A percentile compares a stretch with the other conserved stretches of the same genome.
phyloP scores from a whole-genome alignment of 2,113 vertebrate species.

The Silurus asotus region DNA sequence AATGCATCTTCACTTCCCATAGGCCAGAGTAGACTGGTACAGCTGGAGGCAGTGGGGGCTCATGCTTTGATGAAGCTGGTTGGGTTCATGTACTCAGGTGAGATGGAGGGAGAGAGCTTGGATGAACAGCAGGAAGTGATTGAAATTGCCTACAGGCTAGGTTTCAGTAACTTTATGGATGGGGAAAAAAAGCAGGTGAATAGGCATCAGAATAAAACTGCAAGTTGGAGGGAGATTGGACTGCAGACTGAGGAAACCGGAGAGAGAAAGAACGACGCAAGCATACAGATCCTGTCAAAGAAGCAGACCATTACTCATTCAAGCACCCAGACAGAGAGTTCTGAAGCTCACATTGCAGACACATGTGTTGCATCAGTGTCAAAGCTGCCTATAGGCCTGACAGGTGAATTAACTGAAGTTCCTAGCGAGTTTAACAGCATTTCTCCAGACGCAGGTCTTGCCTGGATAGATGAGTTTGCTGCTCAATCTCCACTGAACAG shows the following conservation, averaged over 20 bases:
- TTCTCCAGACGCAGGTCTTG: slow-evolving; percentile 6
- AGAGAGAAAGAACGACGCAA: background rate
- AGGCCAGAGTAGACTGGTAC: slow-evolving; percentile 70
- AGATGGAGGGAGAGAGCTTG: slow-evolving; percentile 73
- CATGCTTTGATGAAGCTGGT: slow-evolving; percentile 80
- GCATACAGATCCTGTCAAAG: background rate
- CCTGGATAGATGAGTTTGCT: slow-evolving; percentile 7
- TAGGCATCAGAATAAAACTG: slow-evolving; percentile 1
- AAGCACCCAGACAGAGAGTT: slow-evolving; percentile 23
- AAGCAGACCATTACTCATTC: background rate
- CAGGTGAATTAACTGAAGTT: background rate
- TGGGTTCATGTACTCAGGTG: slow-evolving; percentile 81
- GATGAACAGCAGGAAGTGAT: slow-evolving; percentile 78
- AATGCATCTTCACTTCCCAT: slow-evolving; percentile 50
- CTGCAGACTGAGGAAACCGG: slow-evolving; percentile 25
- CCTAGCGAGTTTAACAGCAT: slow-evolving; percentile 3
- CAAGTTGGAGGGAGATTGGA: slow-evolving; percentile 19
- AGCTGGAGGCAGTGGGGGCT: slow-evolving; percentile 74
- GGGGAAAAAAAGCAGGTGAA: slow-evolving; percentile 34
- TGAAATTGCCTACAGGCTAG: slow-evolving; percentile 75
- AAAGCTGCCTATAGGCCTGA: background rate
- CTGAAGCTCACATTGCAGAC: slow-evolving; percentile 6
- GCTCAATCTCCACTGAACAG: background rate
- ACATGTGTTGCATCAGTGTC: background rate
- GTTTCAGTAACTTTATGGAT: slow-evolving; percentile 68